Base-by-base conservation (phyloP, 2,888 invertebrate genomes). In the Agonum fuliginosum region DNA sequence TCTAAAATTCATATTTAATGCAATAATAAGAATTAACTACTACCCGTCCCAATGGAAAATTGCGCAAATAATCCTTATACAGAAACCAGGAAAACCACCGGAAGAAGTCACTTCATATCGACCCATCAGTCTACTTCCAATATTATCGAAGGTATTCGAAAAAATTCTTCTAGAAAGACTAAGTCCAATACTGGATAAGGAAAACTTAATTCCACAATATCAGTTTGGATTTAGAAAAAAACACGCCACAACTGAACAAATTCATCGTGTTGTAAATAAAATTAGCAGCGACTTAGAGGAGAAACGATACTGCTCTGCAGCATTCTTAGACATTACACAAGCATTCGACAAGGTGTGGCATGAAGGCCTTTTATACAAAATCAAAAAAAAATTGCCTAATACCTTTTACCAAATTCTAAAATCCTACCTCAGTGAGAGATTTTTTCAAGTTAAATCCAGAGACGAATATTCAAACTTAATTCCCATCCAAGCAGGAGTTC, bases 11-110 rank as follows among this genome's bases (percentile, higher is more conserved):
- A 37, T 73, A 2, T 20, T 19, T 46, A 80, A 80, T 54, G 80
- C 71, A 2, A 48, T 81, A 4, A 12, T 77, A 0, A 77, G 78
- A 34, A 34, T 83, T 0, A 79, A 80, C 1, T 69, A 78, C 17
- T 80, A 82, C 5, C 30, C 80, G 6, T 71, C 79, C 77, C 70
- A 80, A 27, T 71, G 76, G 1, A 80, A 81, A 12, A 78, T 81
- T 1, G 81, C 81, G 0, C 65, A 43, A 6, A 65, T 80, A 48
- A 83, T 81, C 78, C 81, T 83, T 6, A 82, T n/a, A n/a, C n/a
- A n/a, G n/a, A n/a, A 82, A 65, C 79, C 79, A 17, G 78, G 78
- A 3, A 82, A 81, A 78, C 70, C 58, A 27, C 62, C 77, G 1
- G 70, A 78, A 12, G 78, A 80, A 30, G 41, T 62, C 19, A 74